These are phyloP conservation scores for Myotis daubentonii DNA, from an alignment of 2,797 vertebrate genomes.

Conservation along the genomic window DNA sequence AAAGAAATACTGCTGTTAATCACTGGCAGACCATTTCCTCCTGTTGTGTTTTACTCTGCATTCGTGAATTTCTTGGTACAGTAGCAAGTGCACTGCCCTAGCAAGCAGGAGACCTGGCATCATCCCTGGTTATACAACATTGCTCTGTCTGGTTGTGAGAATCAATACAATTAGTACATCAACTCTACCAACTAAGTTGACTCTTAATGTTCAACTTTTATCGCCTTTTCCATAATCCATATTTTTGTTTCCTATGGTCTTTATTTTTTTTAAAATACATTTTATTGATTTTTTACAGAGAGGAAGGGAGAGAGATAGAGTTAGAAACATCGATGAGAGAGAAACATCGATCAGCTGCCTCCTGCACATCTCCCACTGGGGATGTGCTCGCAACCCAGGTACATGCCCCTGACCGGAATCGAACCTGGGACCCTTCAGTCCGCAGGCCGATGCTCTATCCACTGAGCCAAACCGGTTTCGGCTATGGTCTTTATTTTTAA, in stretches of 20 bases:
- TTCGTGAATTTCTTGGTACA: background rate
- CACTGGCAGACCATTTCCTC: background rate
- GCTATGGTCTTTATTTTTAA: background rate
- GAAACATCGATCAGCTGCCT: no score
- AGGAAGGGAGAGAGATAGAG: no score
- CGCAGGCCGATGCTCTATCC: no score
- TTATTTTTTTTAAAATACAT: constrained; percentile 32
- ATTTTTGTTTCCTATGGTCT: background rate
- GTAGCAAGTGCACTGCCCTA: background rate
- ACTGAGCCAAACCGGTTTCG: no score
- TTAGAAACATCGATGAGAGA: no score
- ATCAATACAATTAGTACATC: background rate
- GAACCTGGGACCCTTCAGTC: no score
- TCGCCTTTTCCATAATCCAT: background rate
- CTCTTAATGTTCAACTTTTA: background rate
- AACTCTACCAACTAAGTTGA: background rate
- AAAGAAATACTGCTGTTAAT: background rate
- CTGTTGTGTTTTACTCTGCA: background rate
- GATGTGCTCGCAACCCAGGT: no score
- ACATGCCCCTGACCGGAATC: no score
- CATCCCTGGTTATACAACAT: background rate
- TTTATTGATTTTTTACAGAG: no score
- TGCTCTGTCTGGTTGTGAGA: background rate
- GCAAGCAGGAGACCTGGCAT: background rate
- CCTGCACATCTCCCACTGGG: no score